phyloP scores from a whole-genome alignment of 2,797 vertebrate species.

The Danio aesculapii region DNA sequence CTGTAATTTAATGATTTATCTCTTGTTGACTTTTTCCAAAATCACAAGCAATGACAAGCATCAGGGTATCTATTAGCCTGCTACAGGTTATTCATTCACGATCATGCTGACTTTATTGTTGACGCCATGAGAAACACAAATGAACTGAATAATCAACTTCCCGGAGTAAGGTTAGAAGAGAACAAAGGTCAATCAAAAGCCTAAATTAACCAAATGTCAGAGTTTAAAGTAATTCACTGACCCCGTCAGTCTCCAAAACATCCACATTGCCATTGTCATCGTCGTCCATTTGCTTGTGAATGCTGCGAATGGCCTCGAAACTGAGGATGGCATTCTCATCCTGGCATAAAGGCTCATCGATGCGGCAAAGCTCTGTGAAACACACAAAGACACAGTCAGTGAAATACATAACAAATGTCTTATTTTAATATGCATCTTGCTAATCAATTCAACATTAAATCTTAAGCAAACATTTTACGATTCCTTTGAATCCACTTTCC shows the following conservation, averaged over 20 bases:
- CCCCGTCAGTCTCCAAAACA: constrained; percentile 93
- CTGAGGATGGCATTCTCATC: constrained; percentile 89
- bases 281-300: constrained; percentile 99
- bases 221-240: constrained; percentile 69
- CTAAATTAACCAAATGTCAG: not conserved
- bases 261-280: constrained; percentile 97
- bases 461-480: not conserved
- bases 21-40: not conserved
- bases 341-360: constrained; percentile 87
- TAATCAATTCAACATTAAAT: not conserved
- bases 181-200: constrained; percentile 31
- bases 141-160: not conserved
- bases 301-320: constrained; percentile 93
- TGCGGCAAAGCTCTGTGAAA: constrained; percentile 90
- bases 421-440: not conserved
- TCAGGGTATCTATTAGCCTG: not conserved
- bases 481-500: not conserved
- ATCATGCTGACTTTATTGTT: not conserved
- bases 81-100: not conserved
- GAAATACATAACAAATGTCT: not conserved
- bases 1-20: no score
- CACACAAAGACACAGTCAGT: constrained; percentile 23
- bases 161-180: not conserved
- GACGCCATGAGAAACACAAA: not conserved
- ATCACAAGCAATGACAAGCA: not conserved